Base-by-base conservation (phyloP, 1,140 invertebrate genomes). In the Campodea augens region DNA sequence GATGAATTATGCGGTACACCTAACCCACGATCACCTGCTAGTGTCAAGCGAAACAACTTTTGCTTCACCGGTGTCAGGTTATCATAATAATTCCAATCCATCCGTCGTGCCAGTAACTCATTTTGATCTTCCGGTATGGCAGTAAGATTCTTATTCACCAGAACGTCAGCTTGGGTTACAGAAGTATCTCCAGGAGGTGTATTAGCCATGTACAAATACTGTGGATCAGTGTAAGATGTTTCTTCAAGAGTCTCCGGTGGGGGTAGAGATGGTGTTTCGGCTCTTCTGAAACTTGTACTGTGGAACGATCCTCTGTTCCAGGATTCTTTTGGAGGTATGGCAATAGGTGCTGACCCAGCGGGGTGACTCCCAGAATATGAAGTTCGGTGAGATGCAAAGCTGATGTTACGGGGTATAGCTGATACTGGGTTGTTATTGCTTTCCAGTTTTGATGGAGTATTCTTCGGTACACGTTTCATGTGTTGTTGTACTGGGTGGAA, bases 401-500 rank as follows among this genome's bases (percentile, higher is more conserved):
- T 39, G 13, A 39, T 10, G 19, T n/a, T 39, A 32, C n/a, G 7
- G n/a, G n/a, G n/a, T 32, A 32, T 2, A 3, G 24, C 13, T 13
- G 7, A 15, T 47, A 13, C 25, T 27, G 5, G n/a, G n/a, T n/a
- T 18, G 18, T 42, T 19, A 5, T 15, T 5, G 20, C 5, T 15
- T 7, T 67, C 60, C 38, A 62, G 21, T 46, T 46, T 23, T n/a
- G 18, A 23, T 5, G 12, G 12, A 20, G 2, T 27, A 4, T 7
- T n/a, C 12, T 48, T 36, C n/a, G 13, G 20, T n/a, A 25, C 39
- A 5, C 3, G 74, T 68, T 49, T 70, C 72, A 85, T 71, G 54
- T 86, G 81, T 42, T 74, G 71, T 52, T 84, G 77, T 0, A 88
- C 81, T 0, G 83, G 83, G 39, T 86, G 74, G 59, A 86, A 88